Evolutionary conservation across 2,888 invertebrate species (phyloP).

Genomic region (Ypsolopha scabrella): DNA sequence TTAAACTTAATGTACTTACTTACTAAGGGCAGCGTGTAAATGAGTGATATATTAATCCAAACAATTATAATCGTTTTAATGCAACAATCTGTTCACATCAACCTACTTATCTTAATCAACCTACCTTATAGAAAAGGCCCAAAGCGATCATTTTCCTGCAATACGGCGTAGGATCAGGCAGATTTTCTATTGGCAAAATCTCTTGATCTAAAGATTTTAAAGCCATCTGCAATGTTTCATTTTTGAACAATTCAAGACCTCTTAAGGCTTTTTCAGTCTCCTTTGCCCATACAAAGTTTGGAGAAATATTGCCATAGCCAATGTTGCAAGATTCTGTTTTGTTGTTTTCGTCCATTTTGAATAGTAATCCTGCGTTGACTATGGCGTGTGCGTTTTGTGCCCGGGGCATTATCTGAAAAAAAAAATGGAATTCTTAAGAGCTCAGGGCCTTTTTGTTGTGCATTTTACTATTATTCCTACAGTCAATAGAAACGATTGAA

Average conservation of each 20-base stretch:
- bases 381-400: constrained; percentile 83
- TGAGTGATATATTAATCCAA: too few species aligned
- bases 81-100: too few species aligned
- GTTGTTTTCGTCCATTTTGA: constrained; percentile 61
- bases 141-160: constrained; percentile 80
- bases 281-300: constrained; percentile 66
- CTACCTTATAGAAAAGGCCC: constrained; percentile 85
- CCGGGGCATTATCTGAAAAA: constrained; percentile 77
- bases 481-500: too few species aligned
- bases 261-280: constrained; percentile 60
- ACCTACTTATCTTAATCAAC: not conserved
- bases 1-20: too few species aligned
- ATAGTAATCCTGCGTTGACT: constrained; percentile 80
- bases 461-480: not conserved
- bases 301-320: constrained; percentile 75
- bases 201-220: constrained; percentile 68
- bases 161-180: constrained; percentile 76
- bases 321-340: constrained; percentile 63
- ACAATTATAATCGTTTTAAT: too few species aligned
- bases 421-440: not conserved
- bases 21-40: too few species aligned
- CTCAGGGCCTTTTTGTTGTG: not conserved
- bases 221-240: constrained; percentile 54
- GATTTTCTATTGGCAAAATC: constrained; percentile 71
- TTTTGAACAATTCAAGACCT: constrained; percentile 53